Evolutionary conservation across 2,113 vertebrate genomes (phyloP).

Genomic region (Notarius lentiginosus): DNA sequence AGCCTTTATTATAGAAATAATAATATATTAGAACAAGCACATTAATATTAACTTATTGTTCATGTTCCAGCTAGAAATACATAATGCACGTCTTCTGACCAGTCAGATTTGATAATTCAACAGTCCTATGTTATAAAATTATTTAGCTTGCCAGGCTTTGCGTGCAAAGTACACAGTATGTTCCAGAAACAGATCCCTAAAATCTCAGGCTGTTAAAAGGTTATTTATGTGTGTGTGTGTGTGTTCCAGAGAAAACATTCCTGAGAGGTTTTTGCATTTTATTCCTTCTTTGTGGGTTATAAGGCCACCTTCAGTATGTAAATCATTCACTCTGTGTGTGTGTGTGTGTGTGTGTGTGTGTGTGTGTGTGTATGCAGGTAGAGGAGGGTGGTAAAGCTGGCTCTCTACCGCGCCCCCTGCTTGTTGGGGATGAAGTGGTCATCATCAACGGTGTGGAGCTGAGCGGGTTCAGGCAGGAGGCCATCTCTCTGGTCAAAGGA

Average conservation of each 20-base stretch:
- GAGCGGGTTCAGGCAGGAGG: conserved; percentile 86
- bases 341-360: conserved; percentile 43
- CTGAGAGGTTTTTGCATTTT: conserved; percentile 21
- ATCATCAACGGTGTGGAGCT: conserved; percentile 86
- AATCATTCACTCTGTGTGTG: background rate
- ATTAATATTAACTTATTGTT: background rate
- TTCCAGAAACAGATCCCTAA: background rate
- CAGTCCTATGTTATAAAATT: background rate
- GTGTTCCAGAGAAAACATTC: conserved; percentile 42
- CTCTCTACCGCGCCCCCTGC: conserved; percentile 75
- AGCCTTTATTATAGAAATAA: background rate
- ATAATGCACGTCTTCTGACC: background rate
- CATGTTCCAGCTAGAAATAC: background rate
- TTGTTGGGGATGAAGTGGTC: conserved; percentile 83
- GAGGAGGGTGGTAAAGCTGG: conserved; percentile 86
- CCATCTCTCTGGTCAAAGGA: conserved; percentile 89
- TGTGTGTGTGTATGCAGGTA: conserved; percentile 71
- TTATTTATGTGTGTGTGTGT: background rate
- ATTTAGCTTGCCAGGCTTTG: background rate
- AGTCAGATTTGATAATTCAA: background rate
- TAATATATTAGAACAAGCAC: too few relatives aligned
- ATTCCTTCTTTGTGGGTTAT: conserved; percentile 6
- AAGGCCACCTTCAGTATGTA: background rate
- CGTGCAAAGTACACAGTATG: background rate
- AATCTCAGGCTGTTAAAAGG: conserved; percentile 8